These are phyloP conservation scores for Poeciliopsis occidentalis DNA, from an alignment of 2,113 vertebrate genomes.

Conservation along the genomic window DNA sequence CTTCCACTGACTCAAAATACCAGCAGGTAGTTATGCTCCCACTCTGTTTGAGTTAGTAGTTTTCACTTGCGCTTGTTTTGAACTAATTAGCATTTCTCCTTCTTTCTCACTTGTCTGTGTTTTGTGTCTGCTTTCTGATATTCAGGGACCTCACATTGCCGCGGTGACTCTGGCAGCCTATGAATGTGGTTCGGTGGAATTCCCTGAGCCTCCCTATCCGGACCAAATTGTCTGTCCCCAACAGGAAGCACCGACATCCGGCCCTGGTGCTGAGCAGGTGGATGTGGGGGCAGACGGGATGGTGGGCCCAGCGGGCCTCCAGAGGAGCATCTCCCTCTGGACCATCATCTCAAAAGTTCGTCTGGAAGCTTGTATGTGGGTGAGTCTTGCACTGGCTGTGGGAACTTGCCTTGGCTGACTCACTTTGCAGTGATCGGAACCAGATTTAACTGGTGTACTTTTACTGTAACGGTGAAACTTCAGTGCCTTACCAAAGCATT, in stretches of 20 bases:
- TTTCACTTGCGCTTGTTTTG: conserved; percentile 3
- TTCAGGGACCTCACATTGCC: conserved; percentile 90
- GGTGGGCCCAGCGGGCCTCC: conserved; percentile 25
- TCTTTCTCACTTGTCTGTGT: background rate
- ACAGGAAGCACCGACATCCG: conserved; percentile 55
- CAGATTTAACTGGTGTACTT: background rate
- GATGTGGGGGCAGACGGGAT: conserved; percentile 15
- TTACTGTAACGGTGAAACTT: background rate
- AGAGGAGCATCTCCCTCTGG: conserved; percentile 84
- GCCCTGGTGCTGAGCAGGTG: conserved; percentile 35
- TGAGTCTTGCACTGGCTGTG: conserved; percentile 72
- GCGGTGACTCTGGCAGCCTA: conserved; percentile 89
- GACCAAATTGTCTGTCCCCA: conserved; percentile 88
- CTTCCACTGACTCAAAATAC: conserved; percentile 66
- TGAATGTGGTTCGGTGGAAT: conserved; percentile 89
- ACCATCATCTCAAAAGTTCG: conserved; percentile 90
- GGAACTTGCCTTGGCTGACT: background rate
- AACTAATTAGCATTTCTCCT: background rate
- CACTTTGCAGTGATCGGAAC: background rate
- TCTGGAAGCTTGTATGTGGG: conserved; percentile 92
- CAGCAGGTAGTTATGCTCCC: conserved; percentile 41
- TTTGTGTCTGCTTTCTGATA: background rate
- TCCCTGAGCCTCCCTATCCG: conserved; percentile 88
- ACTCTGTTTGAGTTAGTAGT: background rate
- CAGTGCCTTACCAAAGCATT: background rate